These are phyloP conservation scores for Formica exsecta DNA, from an alignment of 1,140 invertebrate species.

Conservation along the genomic window DNA sequence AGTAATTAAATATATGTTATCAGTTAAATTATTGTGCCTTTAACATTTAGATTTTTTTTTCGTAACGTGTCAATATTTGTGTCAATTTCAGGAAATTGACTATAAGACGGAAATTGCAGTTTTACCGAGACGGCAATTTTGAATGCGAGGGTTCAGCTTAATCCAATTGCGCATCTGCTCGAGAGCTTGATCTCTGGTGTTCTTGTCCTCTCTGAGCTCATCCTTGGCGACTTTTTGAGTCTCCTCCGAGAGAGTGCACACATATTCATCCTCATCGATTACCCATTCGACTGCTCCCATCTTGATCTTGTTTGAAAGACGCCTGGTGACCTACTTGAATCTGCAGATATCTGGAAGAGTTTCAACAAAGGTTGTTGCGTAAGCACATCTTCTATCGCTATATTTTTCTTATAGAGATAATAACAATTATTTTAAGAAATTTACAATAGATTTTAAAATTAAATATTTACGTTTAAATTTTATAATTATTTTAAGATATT, in stretches of 20 bases:
- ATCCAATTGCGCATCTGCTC: slow-evolving; percentile 91
- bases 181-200: slow-evolving; percentile 89
- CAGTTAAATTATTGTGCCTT: not conserved
- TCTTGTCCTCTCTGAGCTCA: slow-evolving; percentile 91
- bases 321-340: not conserved
- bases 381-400: not conserved
- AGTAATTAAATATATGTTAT: not conserved
- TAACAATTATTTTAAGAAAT: not conserved
- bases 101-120: not conserved
- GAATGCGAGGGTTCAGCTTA: slow-evolving; percentile 90
- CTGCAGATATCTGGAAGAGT: slow-evolving; percentile 5
- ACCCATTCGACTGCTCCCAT: slow-evolving; percentile 85
- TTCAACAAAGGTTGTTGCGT: too few relatives aligned
- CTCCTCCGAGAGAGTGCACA: slow-evolving; percentile 88
- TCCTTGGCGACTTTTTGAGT: slow-evolving; percentile 89
- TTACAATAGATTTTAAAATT: too few relatives aligned
- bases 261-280: slow-evolving; percentile 88
- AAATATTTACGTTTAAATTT: too few relatives aligned
- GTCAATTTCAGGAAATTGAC: not conserved
- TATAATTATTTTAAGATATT: too few relatives aligned
- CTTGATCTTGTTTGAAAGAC: slow-evolving; percentile 16
- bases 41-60: not conserved
- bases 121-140: slow-evolving; percentile 90
- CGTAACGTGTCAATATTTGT: too few relatives aligned
- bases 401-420: not conserved